These are phyloP conservation scores for Lamellibrachia columna DNA, from an alignment of 2,888 invertebrate genomes.

Conservation along the genomic window DNA sequence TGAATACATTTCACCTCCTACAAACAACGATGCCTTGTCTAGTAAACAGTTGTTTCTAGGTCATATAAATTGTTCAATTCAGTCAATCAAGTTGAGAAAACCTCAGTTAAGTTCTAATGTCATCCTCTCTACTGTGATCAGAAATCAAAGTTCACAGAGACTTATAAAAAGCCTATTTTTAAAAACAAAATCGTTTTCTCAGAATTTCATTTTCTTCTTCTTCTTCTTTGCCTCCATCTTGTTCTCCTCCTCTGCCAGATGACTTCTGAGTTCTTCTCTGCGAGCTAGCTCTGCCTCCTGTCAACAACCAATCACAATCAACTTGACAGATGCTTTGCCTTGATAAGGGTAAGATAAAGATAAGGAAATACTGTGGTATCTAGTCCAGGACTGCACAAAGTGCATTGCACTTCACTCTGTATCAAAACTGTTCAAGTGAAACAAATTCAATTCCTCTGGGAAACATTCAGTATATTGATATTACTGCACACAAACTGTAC, in stretches of 20 bases:
- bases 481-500: not conserved
- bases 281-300: constrained; percentile 55
- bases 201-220: constrained; percentile 28
- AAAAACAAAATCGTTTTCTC: not conserved
- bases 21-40: not conserved
- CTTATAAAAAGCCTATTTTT: not conserved
- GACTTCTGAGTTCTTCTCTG: constrained; percentile 52
- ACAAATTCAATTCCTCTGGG: too few species aligned
- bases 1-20: not conserved
- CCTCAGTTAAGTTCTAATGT: not conserved
- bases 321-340: not conserved
- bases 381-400: too few species aligned
- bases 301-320: constrained; percentile 24
- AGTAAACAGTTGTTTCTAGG: too few species aligned
- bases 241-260: constrained; percentile 49
- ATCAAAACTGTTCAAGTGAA: too few species aligned
- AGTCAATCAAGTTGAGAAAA: not conserved
- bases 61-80: not conserved
- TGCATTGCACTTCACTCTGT: too few species aligned
- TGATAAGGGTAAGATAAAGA: not conserved
- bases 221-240: constrained; percentile 47
- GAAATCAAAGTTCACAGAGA: not conserved
- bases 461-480: not conserved
- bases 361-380: not conserved
- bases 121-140: not conserved